A percentile compares a stretch with the other conserved stretches of the same genome.
Conservation (phyloP, 2,797 vertebrate genomes). For the Meriones psammophilus region DNA sequence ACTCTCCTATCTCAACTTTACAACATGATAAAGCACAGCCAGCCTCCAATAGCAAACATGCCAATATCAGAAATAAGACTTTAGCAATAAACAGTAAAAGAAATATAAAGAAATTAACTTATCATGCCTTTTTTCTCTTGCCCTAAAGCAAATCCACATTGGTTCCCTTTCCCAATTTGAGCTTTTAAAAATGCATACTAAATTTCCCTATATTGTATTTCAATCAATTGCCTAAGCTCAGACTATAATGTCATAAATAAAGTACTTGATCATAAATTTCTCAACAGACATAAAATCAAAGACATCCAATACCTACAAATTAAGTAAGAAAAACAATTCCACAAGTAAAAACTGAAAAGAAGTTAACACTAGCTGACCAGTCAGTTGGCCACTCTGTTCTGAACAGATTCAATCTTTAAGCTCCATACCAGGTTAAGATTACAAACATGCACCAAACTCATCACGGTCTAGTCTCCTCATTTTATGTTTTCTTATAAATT, state of each 20-base stretch:
- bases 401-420: slow-evolving; percentile 68
- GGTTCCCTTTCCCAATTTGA: slow-evolving; percentile 79
- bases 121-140: slow-evolving; percentile 38
- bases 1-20: slow-evolving; percentile 48
- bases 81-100: slow-evolving; percentile 53
- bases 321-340: slow-evolving; percentile 69
- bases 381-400: slow-evolving; percentile 44
- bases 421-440: slow-evolving; percentile 68
- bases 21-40: slow-evolving; percentile 53
- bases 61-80: slow-evolving; percentile 65
- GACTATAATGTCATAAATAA: slow-evolving; percentile 88
- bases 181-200: slow-evolving; percentile 79
- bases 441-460: slow-evolving; percentile 73
- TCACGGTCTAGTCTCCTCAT: slow-evolving; percentile 69
- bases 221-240: slow-evolving; percentile 86
- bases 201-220: slow-evolving; percentile 87
- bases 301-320: slow-evolving; percentile 78
- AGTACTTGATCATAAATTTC: slow-evolving; percentile 87
- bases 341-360: slow-evolving; percentile 75
- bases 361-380: slow-evolving; percentile 61
- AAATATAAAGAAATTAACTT: slow-evolving; percentile 72
- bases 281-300: slow-evolving; percentile 89
- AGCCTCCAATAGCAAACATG: slow-evolving; percentile 58
- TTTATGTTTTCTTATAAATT: slow-evolving; percentile 81
- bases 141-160: slow-evolving; percentile 65